These are phyloP conservation scores for Pangasius sanitwongsei DNA, from an alignment of 2,797 vertebrate species.

Conservation along the genomic window DNA sequence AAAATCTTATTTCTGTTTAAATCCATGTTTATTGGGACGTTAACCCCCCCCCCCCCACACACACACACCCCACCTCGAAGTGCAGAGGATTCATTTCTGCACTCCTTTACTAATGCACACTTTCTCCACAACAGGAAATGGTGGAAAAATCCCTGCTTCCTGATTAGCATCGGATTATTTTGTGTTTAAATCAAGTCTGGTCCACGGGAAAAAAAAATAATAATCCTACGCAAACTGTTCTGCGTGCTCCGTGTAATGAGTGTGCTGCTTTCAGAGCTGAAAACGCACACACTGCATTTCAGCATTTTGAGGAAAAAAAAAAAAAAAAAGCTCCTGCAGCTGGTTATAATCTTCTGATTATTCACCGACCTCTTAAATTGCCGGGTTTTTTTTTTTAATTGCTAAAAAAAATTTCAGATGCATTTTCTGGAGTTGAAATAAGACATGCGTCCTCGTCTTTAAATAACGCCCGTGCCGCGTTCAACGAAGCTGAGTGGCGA, in stretches of 20 bases:
- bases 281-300: not conserved
- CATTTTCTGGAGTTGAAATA: not conserved
- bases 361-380: not conserved
- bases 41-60: too few species aligned
- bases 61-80: too few species aligned
- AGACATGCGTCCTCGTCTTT: not conserved
- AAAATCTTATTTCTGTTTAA: not conserved
- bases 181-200: not conserved
- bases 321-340: not conserved
- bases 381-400: not conserved
- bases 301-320: not conserved
- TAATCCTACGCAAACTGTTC: not conserved
- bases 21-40: too few species aligned
- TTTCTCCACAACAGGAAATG: not conserved
- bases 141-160: not conserved
- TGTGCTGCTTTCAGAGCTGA: not conserved
- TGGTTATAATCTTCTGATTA: conserved; percentile 30
- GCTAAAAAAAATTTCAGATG: not conserved
- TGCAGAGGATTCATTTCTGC: not conserved
- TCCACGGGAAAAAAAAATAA: too few species aligned
- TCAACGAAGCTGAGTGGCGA: not conserved
- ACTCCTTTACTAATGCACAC: not conserved
- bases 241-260: not conserved
- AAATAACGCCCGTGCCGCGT: not conserved
- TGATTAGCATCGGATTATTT: conserved; percentile 4